Conservation (phyloP, 2,113 vertebrate species). For the Hiodon tergisus region DNA sequence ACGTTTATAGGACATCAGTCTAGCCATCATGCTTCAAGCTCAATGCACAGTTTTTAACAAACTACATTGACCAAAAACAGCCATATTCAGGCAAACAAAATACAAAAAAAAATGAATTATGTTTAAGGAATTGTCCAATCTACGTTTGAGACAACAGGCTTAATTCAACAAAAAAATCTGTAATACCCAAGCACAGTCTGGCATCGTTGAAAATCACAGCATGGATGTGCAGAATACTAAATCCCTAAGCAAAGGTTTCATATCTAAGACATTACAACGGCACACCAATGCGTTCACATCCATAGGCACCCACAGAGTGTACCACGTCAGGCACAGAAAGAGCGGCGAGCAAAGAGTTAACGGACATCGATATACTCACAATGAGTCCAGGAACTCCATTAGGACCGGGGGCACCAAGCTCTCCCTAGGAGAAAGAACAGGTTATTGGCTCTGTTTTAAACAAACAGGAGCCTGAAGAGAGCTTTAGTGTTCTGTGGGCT, state of each 20-base stretch:
- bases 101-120: not conserved
- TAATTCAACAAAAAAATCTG: not conserved
- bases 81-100: not conserved
- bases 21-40: not conserved
- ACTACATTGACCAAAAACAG: not conserved
- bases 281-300: not conserved
- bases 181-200: not conserved
- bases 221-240: not conserved
- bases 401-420: constrained; percentile 88
- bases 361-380: constrained; percentile 72
- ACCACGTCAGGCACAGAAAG: not conserved
- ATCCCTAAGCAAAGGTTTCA: too few relatives aligned
- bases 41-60: not conserved
- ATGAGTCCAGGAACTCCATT: constrained; percentile 87
- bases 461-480: constrained; percentile 61
- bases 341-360: constrained; percentile 18
- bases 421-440: constrained; percentile 70
- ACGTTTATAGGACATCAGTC: not conserved
- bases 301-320: not conserved
- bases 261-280: not conserved
- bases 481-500: constrained; percentile 51
- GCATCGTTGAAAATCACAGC: not conserved
- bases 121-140: not conserved
- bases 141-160: not conserved
- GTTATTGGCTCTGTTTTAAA: constrained; percentile 57